Evolutionary conservation across 2,113 vertebrate species (phyloP).

Genomic region (Protobothrops mucrosquamatus): DNA sequence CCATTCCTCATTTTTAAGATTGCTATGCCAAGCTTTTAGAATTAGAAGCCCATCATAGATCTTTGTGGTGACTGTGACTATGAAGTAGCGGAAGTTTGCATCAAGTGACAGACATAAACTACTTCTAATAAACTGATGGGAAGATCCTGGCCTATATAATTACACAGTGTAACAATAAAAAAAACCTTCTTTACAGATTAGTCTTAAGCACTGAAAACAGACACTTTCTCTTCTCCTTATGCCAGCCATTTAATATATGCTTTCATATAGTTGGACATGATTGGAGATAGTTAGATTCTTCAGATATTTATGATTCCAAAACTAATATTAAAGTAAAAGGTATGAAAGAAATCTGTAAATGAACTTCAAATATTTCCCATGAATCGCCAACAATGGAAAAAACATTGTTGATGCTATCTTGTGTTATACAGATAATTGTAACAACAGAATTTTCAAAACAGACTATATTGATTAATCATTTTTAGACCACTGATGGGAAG

Average conservation of each 20-base stretch:
- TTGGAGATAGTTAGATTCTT: constrained; percentile 43
- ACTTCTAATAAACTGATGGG: not conserved
- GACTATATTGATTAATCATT: no score
- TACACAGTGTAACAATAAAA: not conserved
- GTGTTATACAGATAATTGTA: not conserved
- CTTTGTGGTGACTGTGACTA: not conserved
- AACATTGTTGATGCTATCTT: not conserved
- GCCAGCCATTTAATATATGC: constrained; percentile 25
- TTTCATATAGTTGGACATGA: constrained; percentile 32
- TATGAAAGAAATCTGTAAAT: constrained; percentile 29
- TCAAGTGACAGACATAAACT: not conserved
- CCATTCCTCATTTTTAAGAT: not conserved
- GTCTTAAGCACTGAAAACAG: not conserved
- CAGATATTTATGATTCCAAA: constrained; percentile 35
- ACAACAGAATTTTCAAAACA: not conserved
- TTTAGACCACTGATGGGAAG: no score
- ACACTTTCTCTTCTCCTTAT: constrained; percentile 35
- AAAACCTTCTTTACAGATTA: constrained; percentile 16
- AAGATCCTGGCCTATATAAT: not conserved
- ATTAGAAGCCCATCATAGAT: not conserved
- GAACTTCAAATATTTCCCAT: constrained; percentile 27
- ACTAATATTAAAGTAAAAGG: constrained; percentile 5
- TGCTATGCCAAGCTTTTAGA: not conserved
- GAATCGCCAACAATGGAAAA: constrained; percentile 24
- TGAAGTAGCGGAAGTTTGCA: not conserved